phyloP scores from a whole-genome alignment of 2,888 invertebrate species.

The Euphydryas editha region DNA sequence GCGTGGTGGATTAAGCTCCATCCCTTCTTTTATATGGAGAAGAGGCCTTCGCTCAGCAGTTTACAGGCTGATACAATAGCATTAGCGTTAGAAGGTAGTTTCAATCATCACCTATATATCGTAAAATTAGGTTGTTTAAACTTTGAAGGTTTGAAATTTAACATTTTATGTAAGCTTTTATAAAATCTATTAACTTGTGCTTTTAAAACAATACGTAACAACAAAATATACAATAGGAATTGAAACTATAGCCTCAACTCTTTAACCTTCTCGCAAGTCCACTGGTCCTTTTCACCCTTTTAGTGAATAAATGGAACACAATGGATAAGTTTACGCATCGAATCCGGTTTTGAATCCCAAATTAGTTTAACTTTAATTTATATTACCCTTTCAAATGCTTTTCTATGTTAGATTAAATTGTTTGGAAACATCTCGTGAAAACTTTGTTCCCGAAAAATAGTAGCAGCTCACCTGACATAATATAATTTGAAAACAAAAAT shows the following conservation, averaged over 20 bases:
- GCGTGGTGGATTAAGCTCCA: too few relatives aligned
- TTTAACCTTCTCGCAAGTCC: constrained; percentile 31
- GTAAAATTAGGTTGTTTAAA: neutral
- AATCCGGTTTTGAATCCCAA: constrained; percentile 38
- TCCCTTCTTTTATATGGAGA: too few relatives aligned
- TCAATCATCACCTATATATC: too few relatives aligned
- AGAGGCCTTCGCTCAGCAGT: too few relatives aligned
- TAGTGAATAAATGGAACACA: constrained; percentile 52
- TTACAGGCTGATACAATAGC: too few relatives aligned
- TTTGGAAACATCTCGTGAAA: constrained; percentile 3
- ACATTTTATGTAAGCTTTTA: constrained; percentile 1
- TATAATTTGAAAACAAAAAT: neutral
- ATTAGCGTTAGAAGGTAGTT: too few relatives aligned
- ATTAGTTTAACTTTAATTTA: constrained; percentile 44
- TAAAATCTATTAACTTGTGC: too few relatives aligned
- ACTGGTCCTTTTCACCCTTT: constrained; percentile 57
- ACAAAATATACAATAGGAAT: constrained; percentile 33
- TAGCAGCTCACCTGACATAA: neutral
- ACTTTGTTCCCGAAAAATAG: neutral
- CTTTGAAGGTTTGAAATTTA: neutral
- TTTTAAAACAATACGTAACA: constrained; percentile 16
- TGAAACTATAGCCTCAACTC: constrained; percentile 34
- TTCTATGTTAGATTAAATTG: constrained; percentile 32
- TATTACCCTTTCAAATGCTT: constrained; percentile 36
- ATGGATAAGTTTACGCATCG: constrained; percentile 42